phyloP scores from a whole-genome alignment of 2,113 vertebrate species.

The Dissostichus mawsoni region DNA sequence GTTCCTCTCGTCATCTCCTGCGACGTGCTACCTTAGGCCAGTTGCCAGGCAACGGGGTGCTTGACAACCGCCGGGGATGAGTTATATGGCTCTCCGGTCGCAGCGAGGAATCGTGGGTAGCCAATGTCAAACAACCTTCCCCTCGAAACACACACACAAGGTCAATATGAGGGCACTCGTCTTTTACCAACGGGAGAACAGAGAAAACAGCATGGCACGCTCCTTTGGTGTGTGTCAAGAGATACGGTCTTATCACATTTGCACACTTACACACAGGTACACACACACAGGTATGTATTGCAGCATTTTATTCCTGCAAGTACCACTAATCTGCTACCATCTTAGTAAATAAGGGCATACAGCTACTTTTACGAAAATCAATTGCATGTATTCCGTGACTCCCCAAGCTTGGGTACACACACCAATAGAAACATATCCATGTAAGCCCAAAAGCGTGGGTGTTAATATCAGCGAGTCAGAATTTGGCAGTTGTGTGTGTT shows the following conservation, averaged over 20 bases:
- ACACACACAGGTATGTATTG: no score
- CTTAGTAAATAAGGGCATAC: no score
- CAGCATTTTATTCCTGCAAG: no score
- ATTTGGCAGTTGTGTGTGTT: background rate
- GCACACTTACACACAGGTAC: no score
- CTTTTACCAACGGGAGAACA: slow-evolving; percentile 8
- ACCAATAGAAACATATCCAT: background rate
- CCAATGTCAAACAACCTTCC: slow-evolving; percentile 28
- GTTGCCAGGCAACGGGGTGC: slow-evolving; percentile 82
- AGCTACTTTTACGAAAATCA: no score
- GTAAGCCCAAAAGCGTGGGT: background rate
- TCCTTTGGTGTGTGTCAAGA: background rate
- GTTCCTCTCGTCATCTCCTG: slow-evolving; percentile 13
- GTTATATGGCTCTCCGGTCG: slow-evolving; percentile 42
- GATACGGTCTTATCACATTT: background rate
- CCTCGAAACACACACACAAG: slow-evolving; percentile 29
- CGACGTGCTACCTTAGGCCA: slow-evolving; percentile 66
- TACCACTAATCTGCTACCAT: no score
- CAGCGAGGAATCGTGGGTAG: slow-evolving; percentile 23
- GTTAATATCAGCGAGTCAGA: background rate
- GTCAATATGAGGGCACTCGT: slow-evolving; percentile 45
- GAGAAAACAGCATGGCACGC: slow-evolving; percentile 4
- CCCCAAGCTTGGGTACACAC: no score
- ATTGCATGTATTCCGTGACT: no score
- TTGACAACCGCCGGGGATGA: slow-evolving; percentile 60